Percentiles rank a stretch among this genome's conserved stretches.
phyloP scores from a whole-genome alignment of 2,888 invertebrate species.

The Pyrrhia umbra region DNA sequence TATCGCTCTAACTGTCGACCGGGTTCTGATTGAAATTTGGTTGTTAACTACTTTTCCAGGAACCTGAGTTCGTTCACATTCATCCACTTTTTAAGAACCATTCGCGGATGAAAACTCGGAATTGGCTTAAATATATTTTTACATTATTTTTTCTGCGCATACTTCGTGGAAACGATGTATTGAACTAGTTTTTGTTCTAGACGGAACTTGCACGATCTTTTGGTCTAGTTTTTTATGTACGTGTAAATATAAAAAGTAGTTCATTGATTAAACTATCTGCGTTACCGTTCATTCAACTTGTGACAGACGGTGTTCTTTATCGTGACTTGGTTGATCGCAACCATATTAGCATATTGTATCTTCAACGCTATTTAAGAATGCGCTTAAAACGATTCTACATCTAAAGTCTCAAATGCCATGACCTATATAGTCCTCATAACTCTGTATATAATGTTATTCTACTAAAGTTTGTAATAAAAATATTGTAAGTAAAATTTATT shows the following conservation, averaged over 20 bases:
- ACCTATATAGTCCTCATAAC: too few species aligned
- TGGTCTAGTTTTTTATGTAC: constrained; percentile 6
- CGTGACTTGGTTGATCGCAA: background rate
- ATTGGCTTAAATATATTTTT: constrained; percentile 1
- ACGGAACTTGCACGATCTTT: constrained; percentile 18
- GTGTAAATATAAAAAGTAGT: background rate
- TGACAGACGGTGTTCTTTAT: background rate
- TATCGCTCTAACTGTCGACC: constrained; percentile 66
- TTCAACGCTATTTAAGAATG: background rate
- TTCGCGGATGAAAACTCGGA: constrained; percentile 26
- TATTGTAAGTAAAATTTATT: too few species aligned
- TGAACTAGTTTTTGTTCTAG: constrained; percentile 24
- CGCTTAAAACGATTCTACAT: background rate
- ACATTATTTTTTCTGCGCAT: background rate
- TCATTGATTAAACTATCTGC: constrained; percentile 33
- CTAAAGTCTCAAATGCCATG: too few species aligned
- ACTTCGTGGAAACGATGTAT: constrained; percentile 5
- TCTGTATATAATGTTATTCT: too few species aligned
- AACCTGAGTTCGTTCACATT: constrained; percentile 73
- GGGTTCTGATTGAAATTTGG: constrained; percentile 77
- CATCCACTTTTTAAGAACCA: constrained; percentile 25
- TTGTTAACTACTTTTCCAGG: constrained; percentile 73
- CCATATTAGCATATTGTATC: background rate
- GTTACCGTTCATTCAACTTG: constrained; percentile 15
- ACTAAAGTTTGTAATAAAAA: too few species aligned